phyloP scores from a whole-genome alignment of 2,797 vertebrate genomes.

The Pelodytes ibericus region DNA sequence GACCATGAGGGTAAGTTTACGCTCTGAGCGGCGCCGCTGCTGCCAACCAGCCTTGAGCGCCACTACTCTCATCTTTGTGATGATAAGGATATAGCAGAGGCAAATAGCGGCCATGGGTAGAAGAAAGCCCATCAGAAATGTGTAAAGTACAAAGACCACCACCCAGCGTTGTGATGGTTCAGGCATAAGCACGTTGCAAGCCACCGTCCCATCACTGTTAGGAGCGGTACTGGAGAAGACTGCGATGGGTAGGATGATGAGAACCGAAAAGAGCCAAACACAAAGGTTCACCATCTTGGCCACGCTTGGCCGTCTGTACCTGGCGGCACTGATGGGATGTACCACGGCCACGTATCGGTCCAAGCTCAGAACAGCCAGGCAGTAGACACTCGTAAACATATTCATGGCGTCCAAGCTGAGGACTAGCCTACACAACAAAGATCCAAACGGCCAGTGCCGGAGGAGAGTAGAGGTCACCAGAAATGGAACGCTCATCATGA shows the following conservation, averaged over 20 bases:
- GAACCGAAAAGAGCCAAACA: constrained; percentile 86
- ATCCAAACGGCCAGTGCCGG: constrained; percentile 89
- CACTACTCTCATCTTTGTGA: constrained; percentile 86
- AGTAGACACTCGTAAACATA: constrained; percentile 93
- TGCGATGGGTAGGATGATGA: constrained; percentile 88
- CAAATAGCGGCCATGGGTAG: constrained; percentile 89
- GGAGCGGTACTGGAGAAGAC: constrained; percentile 84
- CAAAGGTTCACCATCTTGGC: constrained; percentile 87
- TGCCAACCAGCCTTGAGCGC: constrained; percentile 91
- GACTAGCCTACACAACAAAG: constrained; percentile 85
- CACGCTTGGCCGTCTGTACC: constrained; percentile 86
- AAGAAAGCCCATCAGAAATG: constrained; percentile 89
- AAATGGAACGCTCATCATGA: constrained; percentile 92
- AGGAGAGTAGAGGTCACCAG: constrained; percentile 86
- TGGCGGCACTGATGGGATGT: constrained; percentile 88
- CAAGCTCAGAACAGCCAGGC: constrained; percentile 87
- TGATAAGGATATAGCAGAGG: constrained; percentile 88
- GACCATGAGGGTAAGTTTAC: constrained; percentile 91
- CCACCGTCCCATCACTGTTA: constrained; percentile 86
- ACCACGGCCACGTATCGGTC: constrained; percentile 90
- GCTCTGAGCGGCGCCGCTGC: constrained; percentile 85
- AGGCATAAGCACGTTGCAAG: constrained; percentile 91
- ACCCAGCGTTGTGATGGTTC: constrained; percentile 84
- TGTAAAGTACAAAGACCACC: constrained; percentile 86
- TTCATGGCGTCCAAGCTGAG: constrained; percentile 90